A percentile compares a stretch with the other conserved stretches of the same genome.
phyloP scores from a whole-genome alignment of 2,888 invertebrate genomes.

The Allophyes oxyacanthae region DNA sequence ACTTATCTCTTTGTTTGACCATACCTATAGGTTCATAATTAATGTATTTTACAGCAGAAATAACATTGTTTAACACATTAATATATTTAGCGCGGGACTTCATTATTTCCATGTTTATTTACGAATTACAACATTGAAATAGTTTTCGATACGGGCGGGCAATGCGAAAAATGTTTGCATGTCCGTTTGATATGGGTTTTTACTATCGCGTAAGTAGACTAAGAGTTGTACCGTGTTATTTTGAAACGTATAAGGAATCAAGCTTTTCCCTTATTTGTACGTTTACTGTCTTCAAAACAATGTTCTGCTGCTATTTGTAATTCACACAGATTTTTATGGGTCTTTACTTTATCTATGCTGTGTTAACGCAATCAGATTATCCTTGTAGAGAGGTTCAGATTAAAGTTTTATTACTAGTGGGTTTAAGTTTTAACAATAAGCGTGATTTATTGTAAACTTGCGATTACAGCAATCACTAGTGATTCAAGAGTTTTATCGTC shows the following conservation, averaged over 20 bases:
- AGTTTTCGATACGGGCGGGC: constrained; percentile 51
- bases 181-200: constrained; percentile 49
- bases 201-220: constrained; percentile 41
- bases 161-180: constrained; percentile 47
- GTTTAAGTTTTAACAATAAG: too few species aligned
- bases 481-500: too few species aligned
- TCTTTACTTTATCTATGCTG: too few species aligned
- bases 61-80: constrained; percentile 42
- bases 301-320: too few species aligned
- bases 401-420: too few species aligned
- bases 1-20: too few species aligned
- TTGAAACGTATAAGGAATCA: constrained; percentile 2
- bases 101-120: constrained; percentile 57
- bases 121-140: constrained; percentile 52
- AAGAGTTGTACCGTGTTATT: constrained; percentile 26
- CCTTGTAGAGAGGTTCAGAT: too few species aligned
- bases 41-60: constrained; percentile 21
- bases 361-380: too few species aligned
- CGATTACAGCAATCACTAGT: too few species aligned
- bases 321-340: too few species aligned
- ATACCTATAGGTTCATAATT: constrained; percentile 12
- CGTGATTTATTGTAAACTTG: too few species aligned
- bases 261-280: constrained; percentile 2
- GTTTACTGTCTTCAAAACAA: not conserved
- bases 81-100: constrained; percentile 50